These are phyloP conservation scores for Meteorus cinctellus DNA, from an alignment of 2,888 invertebrate species.

Conservation along the genomic window DNA sequence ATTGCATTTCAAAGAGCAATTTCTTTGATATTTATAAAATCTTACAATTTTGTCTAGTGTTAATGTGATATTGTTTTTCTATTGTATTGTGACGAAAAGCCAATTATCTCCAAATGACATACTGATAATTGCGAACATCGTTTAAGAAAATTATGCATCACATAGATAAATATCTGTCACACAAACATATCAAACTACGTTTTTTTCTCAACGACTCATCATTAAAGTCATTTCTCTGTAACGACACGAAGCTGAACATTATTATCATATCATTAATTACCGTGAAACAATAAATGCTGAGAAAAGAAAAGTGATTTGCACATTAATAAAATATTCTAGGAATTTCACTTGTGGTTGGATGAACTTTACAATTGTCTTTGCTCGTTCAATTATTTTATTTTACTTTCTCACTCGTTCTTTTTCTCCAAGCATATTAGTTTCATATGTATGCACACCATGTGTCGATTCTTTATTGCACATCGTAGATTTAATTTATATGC, in stretches of 20 bases:
- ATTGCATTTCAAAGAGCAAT: too few relatives aligned
- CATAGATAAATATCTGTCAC: background rate
- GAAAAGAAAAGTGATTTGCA: background rate
- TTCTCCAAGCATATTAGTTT: background rate
- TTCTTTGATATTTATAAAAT: too few relatives aligned
- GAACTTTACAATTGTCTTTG: conserved; percentile 3
- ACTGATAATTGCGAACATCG: background rate
- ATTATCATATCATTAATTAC: too few relatives aligned
- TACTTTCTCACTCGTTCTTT: background rate
- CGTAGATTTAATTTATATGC: conserved; percentile 5
- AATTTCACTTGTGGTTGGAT: background rate
- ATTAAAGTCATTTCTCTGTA: background rate
- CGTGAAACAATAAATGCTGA: background rate
- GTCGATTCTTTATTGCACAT: conserved; percentile 9
- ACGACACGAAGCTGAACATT: background rate
- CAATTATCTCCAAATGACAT: background rate
- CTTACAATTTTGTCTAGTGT: too few relatives aligned
- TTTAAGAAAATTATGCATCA: background rate
- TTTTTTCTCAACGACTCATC: background rate
- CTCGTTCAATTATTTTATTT: background rate
- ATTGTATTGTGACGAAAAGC: too few relatives aligned
- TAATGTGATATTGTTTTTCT: too few relatives aligned
- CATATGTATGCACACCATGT: background rate
- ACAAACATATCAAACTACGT: background rate
- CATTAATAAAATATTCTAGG: background rate